Evolutionary conservation across 2,797 vertebrate genomes (phyloP).

Genomic region (Gymnothorax javanicus): DNA sequence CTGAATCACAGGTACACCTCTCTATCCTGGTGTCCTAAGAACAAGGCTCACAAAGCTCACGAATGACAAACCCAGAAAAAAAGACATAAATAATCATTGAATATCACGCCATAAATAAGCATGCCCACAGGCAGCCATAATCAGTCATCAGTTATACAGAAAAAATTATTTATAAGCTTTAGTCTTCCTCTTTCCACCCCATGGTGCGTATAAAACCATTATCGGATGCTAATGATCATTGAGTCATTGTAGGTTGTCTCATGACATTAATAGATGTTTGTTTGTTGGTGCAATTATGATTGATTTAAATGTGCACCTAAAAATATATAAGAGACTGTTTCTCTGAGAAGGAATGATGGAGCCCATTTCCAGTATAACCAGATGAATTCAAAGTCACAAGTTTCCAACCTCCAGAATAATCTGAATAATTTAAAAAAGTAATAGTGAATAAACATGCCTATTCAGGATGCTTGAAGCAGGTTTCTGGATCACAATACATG

Average conservation of each 20-base stretch:
- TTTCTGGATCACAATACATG: background rate
- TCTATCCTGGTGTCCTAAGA: background rate
- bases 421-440: constrained; percentile 9
- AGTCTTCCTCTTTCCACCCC: constrained; percentile 36
- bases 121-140: constrained; percentile 40
- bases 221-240: constrained; percentile 40
- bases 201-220: constrained; percentile 39
- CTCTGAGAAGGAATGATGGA: background rate
- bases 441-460: background rate
- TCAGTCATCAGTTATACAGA: constrained; percentile 36
- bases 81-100: constrained; percentile 41
- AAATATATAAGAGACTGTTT: background rate
- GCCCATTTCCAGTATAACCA: background rate
- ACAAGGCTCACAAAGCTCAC: background rate
- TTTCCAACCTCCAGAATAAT: background rate
- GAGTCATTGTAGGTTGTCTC: constrained; percentile 43
- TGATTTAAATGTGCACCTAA: constrained; percentile 59
- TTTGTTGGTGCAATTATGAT: constrained; percentile 47
- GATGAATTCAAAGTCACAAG: background rate
- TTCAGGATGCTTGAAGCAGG: background rate
- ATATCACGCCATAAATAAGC: constrained; percentile 48
- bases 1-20: background rate
- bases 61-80: constrained; percentile 29
- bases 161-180: constrained; percentile 21
- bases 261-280: constrained; percentile 51